Evolutionary conservation across 2,888 invertebrate genomes (phyloP).

Genomic region (Phengaris alcon): DNA sequence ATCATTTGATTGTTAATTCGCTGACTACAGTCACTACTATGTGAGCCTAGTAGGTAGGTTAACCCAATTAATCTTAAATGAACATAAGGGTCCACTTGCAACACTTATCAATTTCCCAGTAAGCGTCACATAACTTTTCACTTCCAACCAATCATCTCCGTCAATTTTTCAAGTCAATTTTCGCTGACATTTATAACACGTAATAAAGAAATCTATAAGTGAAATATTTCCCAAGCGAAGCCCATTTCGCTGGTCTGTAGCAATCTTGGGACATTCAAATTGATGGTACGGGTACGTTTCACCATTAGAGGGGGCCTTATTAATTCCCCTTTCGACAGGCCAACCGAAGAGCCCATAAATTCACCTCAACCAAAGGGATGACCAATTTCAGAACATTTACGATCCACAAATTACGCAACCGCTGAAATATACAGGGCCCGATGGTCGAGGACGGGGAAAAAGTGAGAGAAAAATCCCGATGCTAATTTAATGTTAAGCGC

Average conservation of each 20-base stretch:
- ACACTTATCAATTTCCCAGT: neutral
- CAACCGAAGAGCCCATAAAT: slow-evolving; percentile 78
- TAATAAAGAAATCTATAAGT: slow-evolving; percentile 41
- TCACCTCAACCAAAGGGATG: slow-evolving; percentile 79
- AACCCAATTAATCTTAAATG: neutral
- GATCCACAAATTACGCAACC: slow-evolving; percentile 79
- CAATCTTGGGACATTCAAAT: slow-evolving; percentile 77
- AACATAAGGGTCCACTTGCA: neutral
- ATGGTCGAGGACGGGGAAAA: slow-evolving; percentile 60
- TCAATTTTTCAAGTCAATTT: slow-evolving; percentile 46
- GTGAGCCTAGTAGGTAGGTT: neutral
- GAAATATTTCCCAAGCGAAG: slow-evolving; percentile 67
- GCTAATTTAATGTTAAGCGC: slow-evolving; percentile 77
- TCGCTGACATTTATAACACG: slow-evolving; percentile 56
- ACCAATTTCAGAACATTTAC: slow-evolving; percentile 80
- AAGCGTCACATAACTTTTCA: neutral
- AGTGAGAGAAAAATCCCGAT: slow-evolving; percentile 71
- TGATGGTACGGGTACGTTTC: slow-evolving; percentile 78
- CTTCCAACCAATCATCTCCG: slow-evolving; percentile 26
- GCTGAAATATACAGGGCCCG: slow-evolving; percentile 75
- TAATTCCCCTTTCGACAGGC: slow-evolving; percentile 80
- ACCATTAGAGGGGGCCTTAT: slow-evolving; percentile 79
- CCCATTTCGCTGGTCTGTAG: slow-evolving; percentile 64
- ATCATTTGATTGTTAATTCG: neutral
- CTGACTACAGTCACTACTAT: neutral